Base-by-base conservation (phyloP, 2,888 invertebrate species). In the Encarsia formosa region DNA sequence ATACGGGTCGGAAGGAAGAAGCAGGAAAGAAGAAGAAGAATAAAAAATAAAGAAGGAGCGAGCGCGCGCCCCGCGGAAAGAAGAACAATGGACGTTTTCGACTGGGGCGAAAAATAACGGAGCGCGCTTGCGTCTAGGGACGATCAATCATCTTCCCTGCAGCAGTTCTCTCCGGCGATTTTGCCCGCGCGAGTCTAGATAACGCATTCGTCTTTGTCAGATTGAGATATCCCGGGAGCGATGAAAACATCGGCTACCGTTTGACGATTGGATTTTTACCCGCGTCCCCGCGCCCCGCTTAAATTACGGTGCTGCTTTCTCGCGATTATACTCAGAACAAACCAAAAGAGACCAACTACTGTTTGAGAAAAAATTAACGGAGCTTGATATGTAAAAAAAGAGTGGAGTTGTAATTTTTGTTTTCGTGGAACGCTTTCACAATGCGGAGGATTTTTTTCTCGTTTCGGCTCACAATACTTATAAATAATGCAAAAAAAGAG, bases 151-250 rank as follows among this genome's bases (percentile, higher is more conserved):
- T 57, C 56, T 58, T 54, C n/a, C 37, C 43, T 56, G 40, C 19
- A 15, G 48, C 48, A 53, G 55, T 53, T 49, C 55, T 54, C 53
- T 42, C 54, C 52, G 49, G 38, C 55, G 57, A 57, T 59, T 59
- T 57, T 49, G 55, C 52, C n/a, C n/a, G n/a, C n/a, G n/a, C 52
- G 51, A 45, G 56, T n/a, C 52, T 39, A 56, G 54, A 55, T 57
- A 59, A 57, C 53, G 55, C 59, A 59, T 59, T 52, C 49, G 43
- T 59, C 57, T 58, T 55, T 58, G 55, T 58, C 55, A 58, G 58
- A 55, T 50, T 51, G 53, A 51, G 50, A 57, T 52, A 26, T 46
- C 34, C 18, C 41, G 44, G 16, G 35, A 19, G 6, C 19, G 18
- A 5, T 5, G 16, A 18, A 15, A 4, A 9, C 8, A 16, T 5